Base-by-base conservation (phyloP, 1,140 invertebrate species). In the Leptopilina boulardi region DNA sequence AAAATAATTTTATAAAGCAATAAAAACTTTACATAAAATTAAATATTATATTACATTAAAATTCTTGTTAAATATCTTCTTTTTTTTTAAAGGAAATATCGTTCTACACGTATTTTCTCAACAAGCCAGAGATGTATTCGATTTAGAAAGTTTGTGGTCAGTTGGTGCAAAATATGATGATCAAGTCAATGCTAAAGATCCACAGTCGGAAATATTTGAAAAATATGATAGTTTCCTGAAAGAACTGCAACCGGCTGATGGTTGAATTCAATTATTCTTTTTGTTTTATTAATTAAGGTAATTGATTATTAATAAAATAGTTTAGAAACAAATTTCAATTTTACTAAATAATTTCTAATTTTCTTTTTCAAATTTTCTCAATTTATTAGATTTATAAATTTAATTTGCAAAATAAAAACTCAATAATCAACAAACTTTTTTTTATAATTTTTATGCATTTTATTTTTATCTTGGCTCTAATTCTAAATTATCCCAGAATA, bases 61-160 rank as follows among this genome's bases (percentile, higher is more conserved):
- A n/a, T n/a, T n/a, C n/a, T 76, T 80, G 8, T 38, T 77, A 75
- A 23, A 18, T 71, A 70, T 56, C 51, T 54, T 73, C 26, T 38
- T 82, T 81, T 79, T 82, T 83, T 56, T 90, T 93, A 38, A 86
- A 96, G 95, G 95, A 73, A 98, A 98, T 87, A 98, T 99, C 80
- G 95, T 95, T 2, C 85, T 99, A n/a, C 97, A 99, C 85, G 93
- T 99, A 79, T 97, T 98, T 89, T 94, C 94, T 30, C 88, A 92
- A 5, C 90, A 94, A 83, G 92, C 93, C 8, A 92, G 98, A 83
- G 87, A 93, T 79, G 85, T 91, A 54, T 98, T 97, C 88, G 97
- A 99, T 91, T 91, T 99, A 75, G 98, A 99, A 91, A 95, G 95
- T 8, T 89, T 99, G 21, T 99, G 98, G 98, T 92, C 95, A 66